Evolutionary conservation across 2,113 vertebrate species (phyloP), one percentile per base, ranked within the genome.

Genomic region (Manacus vitellinus): DNA sequence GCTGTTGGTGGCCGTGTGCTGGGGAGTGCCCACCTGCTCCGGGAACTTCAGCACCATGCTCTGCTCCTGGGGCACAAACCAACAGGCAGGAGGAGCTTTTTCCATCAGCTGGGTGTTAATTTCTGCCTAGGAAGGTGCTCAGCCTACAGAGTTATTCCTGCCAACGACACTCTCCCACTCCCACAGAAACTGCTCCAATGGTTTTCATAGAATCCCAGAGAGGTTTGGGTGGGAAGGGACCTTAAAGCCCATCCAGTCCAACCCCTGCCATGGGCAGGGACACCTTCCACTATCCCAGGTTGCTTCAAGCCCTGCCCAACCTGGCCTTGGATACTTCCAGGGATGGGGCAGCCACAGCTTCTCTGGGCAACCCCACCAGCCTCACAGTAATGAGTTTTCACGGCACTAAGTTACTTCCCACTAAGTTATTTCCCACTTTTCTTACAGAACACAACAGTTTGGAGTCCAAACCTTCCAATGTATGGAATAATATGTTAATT

Each of bases 31-130:
- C 5, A 97, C 76, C 39, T 98, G 98, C 31, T 99, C 99, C 0
- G 98, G 97, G 95, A 98, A 98, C 68, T 99, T 98, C 79, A 99
- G 96, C 88, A 99, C 99, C 9, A 97, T 92, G 41, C 97, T 99
- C 72, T 99, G 98, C 92, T 99, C 99, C 99, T 99, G 89, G 31
- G 41, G 46, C 15, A 31, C 39, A 46, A 70, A 65, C 73, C 46
- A 81, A 77, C 0, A 44, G 66, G 39, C 71, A 56, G 27, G 8
- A 33, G 28, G 41, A 62, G 62, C 41, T 59, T 55, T 5, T 58
- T 22, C 66, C 31, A 23, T 23, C 56, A 49, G 28, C 25, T 37
- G n/a, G 1, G 1, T 15, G 35, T 27, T 49, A 70, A 24, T 35
- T 59, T 25, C 58, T 37, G 41, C 18, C 28, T 24, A 39, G 35